phyloP scores from a whole-genome alignment of 2,888 invertebrate genomes.

The Drosophila falleni region DNA sequence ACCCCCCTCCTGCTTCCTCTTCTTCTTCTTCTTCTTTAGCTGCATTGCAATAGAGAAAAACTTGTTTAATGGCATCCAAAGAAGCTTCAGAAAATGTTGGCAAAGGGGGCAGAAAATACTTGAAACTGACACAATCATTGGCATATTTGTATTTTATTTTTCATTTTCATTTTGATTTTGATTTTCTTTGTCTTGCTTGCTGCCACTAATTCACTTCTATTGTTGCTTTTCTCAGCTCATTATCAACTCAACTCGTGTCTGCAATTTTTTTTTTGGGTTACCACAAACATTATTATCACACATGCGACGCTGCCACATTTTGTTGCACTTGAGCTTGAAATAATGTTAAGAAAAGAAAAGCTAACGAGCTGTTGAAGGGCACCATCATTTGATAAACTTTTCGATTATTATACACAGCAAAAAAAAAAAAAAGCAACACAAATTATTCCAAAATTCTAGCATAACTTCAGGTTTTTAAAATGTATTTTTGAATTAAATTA shows the following conservation, averaged over 20 bases:
- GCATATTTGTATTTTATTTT: conserved; percentile 53
- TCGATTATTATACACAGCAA: not conserved
- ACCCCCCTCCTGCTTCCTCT: not conserved
- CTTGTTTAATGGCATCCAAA: conserved; percentile 52
- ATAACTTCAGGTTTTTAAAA: no score
- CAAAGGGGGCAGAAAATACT: conserved; percentile 17
- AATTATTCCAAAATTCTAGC: no score
- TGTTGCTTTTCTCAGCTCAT: conserved; percentile 39
- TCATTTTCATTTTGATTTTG: conserved; percentile 6
- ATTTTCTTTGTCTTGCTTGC: conserved; percentile 1
- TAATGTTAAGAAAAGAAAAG: not conserved
- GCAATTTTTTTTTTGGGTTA: conserved; percentile 18
- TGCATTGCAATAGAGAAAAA: conserved; percentile 35
- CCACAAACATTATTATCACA: conserved; percentile 24
- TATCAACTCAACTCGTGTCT: conserved; percentile 15
- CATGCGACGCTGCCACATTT: conserved; percentile 24
- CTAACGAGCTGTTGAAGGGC: conserved; percentile 3
- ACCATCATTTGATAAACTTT: not conserved
- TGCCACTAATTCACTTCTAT: conserved; percentile 59
- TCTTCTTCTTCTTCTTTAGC: not conserved
- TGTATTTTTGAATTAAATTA: no score
- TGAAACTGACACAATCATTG: conserved; percentile 67
- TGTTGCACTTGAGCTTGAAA: conserved; percentile 55
- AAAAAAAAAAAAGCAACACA: no score
- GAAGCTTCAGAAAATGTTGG: conserved; percentile 21